A percentile compares a stretch with the other conserved stretches of the same genome.
Evolutionary conservation across 2,888 invertebrate species (phyloP).

Genomic region (Lasioglossum villosulum): DNA sequence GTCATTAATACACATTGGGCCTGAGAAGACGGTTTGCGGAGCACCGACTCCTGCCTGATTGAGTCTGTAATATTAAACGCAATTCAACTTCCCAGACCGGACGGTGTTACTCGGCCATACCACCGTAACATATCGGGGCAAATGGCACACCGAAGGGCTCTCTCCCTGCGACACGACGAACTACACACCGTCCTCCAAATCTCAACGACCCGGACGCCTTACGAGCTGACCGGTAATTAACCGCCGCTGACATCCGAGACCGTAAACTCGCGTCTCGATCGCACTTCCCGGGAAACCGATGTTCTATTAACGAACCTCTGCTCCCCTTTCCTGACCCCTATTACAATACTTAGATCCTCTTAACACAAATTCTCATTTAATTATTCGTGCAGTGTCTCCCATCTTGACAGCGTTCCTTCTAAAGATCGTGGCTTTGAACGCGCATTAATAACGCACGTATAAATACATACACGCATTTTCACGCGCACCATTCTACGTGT

Average conservation of each 20-base stretch:
- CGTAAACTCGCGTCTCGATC: background rate
- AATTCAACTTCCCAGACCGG: conserved; percentile 80
- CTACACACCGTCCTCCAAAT: conserved; percentile 58
- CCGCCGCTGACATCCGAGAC: conserved; percentile 30
- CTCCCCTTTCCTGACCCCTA: background rate
- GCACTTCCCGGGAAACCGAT: conserved; percentile 9
- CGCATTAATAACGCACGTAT: no score
- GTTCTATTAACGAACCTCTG: background rate
- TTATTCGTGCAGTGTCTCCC: background rate
- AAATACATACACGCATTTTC: no score
- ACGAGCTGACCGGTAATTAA: conserved; percentile 59
- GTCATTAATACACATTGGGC: conserved; percentile 77
- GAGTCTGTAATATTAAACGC: conserved; percentile 81
- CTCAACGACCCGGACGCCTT: conserved; percentile 30
- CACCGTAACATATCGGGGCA: conserved; percentile 58
- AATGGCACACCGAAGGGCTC: conserved; percentile 64
- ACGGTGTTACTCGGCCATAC: conserved; percentile 16
- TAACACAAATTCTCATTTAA: background rate
- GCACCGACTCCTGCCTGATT: conserved; percentile 69
- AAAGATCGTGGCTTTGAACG: no score
- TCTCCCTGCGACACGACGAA: conserved; percentile 32
- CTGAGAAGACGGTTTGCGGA: conserved; percentile 41
- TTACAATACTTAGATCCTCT: background rate
- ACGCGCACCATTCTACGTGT: no score
- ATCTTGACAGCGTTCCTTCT: background rate